These are phyloP conservation scores for Frieseomelitta varia DNA, from an alignment of 1,140 invertebrate genomes.

Conservation along the genomic window DNA sequence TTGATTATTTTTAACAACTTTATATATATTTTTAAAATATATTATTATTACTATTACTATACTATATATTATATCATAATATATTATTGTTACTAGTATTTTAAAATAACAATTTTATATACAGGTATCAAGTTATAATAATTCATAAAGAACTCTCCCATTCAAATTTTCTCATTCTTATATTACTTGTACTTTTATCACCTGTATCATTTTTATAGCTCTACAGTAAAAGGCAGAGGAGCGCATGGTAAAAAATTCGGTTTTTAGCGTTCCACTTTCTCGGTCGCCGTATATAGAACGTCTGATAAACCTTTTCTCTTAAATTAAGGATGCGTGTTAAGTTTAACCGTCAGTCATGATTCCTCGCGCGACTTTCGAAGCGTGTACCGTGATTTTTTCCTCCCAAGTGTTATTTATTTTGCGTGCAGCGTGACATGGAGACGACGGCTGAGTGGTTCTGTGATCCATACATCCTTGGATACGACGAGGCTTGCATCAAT, in stretches of 20 bases:
- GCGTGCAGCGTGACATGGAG: background rate
- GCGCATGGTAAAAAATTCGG: background rate
- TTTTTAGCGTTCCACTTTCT: conserved; percentile 24
- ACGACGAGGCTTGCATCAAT: conserved; percentile 84
- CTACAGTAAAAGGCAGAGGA: too few species aligned
- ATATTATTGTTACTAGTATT: too few species aligned
- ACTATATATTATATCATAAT: too few species aligned
- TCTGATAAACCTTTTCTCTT: conserved; percentile 7
- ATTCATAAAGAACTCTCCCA: background rate
- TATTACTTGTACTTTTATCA: background rate
- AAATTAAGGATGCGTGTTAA: conserved; percentile 38
- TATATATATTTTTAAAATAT: too few species aligned
- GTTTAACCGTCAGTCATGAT: background rate
- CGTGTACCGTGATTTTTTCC: background rate
- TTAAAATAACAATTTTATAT: background rate
- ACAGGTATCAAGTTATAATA: background rate
- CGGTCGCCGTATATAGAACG: background rate
- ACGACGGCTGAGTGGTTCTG: conserved; percentile 58
- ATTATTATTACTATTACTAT: too few species aligned
- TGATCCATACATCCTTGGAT: conserved; percentile 75
- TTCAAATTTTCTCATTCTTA: background rate
- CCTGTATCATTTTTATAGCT: background rate
- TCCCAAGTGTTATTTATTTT: background rate
- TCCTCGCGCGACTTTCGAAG: conserved; percentile 16
- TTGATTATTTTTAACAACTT: background rate